phyloP scores from a whole-genome alignment of 1,140 invertebrate species.

The Dendrolimus punctatus region DNA sequence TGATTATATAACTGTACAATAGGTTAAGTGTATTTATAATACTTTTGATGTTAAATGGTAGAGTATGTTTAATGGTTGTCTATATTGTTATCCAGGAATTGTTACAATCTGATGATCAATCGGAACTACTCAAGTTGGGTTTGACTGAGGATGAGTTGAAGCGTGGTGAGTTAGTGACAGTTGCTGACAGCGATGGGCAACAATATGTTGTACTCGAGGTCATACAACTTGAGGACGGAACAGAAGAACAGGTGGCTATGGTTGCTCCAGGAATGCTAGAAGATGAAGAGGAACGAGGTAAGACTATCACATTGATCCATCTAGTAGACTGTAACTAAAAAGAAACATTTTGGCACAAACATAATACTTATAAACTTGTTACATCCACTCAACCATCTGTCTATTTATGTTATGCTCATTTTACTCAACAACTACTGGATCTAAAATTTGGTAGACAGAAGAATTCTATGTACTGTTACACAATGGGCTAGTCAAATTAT shows the following conservation, averaged over 20 bases:
- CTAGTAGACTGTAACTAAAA: too few species aligned
- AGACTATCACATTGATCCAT: not conserved
- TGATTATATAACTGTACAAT: too few species aligned
- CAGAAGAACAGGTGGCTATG: slow-evolving; percentile 48
- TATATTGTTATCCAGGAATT: too few species aligned
- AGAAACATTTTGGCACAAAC: not conserved
- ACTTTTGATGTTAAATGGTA: too few species aligned
- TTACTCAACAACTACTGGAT: not conserved
- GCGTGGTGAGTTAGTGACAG: slow-evolving; percentile 73
- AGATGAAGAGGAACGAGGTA: slow-evolving; percentile 25
- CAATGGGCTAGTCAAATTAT: too few species aligned
- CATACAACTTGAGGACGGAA: slow-evolving; percentile 82
- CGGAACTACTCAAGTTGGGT: slow-evolving; percentile 33
- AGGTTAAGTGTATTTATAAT: too few species aligned
- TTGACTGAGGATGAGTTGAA: slow-evolving; percentile 25
- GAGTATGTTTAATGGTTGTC: too few species aligned
- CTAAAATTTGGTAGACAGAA: not conserved
- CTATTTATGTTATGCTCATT: not conserved
- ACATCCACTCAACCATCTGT: not conserved
- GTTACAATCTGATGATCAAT: slow-evolving; percentile 10
- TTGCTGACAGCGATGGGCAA: slow-evolving; percentile 78
- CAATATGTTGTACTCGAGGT: slow-evolving; percentile 91
- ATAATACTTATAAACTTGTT: not conserved
- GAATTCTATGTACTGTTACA: not conserved
- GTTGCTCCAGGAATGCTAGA: slow-evolving; percentile 37